Percentiles rank a stretch among this genome's conserved stretches.
These are phyloP conservation scores for Papilio xuthus DNA, from an alignment of 1,140 invertebrate species.

Conservation along the genomic window DNA sequence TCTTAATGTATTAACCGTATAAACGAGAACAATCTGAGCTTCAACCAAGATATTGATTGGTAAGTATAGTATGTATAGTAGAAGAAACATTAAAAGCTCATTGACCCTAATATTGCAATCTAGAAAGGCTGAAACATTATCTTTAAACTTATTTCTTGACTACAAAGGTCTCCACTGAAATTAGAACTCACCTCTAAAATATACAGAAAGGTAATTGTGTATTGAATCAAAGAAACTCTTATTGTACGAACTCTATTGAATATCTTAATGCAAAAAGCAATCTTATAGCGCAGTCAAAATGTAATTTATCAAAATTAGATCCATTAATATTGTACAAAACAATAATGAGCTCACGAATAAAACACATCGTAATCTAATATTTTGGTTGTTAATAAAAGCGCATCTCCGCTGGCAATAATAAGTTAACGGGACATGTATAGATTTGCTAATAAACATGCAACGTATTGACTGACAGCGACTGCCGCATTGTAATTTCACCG, in stretches of 20 bases:
- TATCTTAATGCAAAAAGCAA: constrained; percentile 17
- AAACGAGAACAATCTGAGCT: neutral
- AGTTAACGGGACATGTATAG: constrained; percentile 40
- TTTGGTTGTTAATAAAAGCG: constrained; percentile 35
- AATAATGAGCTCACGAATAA: constrained; percentile 32
- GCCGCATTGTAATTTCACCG: constrained; percentile 48
- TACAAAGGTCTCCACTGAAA: constrained; percentile 10
- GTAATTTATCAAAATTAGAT: constrained; percentile 32
- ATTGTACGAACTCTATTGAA: constrained; percentile 19
- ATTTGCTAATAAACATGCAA: constrained; percentile 52
- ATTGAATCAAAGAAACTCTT: constrained; percentile 23
- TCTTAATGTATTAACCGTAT: too few species aligned
- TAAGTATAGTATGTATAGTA: neutral
- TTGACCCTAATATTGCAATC: neutral
- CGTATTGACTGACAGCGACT: constrained; percentile 42
- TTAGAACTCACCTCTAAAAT: constrained; percentile 4
- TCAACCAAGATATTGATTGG: neutral
- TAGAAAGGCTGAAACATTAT: neutral
- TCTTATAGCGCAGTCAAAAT: constrained; percentile 18
- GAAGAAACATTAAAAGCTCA: constrained; percentile 6
- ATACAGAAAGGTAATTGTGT: constrained; percentile 18
- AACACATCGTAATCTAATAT: constrained; percentile 35
- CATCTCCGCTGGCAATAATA: constrained; percentile 34
- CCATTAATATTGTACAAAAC: constrained; percentile 31
- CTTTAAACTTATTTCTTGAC: neutral